A percentile compares a stretch with the other conserved stretches of the same genome.
Evolutionary conservation across 2,888 invertebrate genomes (phyloP).

Genomic region (Drosophila atroscutellata): DNA sequence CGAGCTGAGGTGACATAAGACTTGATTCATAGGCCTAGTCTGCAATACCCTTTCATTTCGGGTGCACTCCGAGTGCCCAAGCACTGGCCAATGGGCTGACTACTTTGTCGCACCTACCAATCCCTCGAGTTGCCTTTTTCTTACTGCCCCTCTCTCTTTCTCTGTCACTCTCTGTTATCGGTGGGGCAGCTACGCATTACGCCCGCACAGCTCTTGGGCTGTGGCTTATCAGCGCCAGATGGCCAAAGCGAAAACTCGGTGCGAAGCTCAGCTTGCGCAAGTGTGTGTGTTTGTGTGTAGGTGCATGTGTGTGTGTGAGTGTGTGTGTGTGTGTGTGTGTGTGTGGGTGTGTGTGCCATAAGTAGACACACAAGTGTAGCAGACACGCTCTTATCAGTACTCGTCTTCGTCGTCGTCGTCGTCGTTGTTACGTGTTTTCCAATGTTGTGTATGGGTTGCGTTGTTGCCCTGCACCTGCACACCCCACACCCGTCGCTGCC

Average conservation of each 20-base stretch:
- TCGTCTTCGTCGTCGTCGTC: not conserved
- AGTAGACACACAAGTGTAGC: constrained; percentile 8
- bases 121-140: too few species aligned
- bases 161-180: constrained; percentile 49
- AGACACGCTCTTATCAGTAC: constrained; percentile 14
- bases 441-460: constrained; percentile 11
- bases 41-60: not conserved
- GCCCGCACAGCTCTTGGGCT: constrained; percentile 50
- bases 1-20: constrained; percentile 26
- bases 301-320: not conserved
- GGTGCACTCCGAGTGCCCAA: constrained; percentile 52
- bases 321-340: not conserved
- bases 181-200: constrained; percentile 58
- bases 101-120: too few species aligned
- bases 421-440: not conserved
- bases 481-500: not conserved
- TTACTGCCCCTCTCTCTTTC: not conserved
- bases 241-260: constrained; percentile 46
- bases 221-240: constrained; percentile 68
- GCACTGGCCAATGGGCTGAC: constrained; percentile 21
- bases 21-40: constrained; percentile 38
- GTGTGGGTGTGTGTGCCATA: not conserved
- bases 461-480: constrained; percentile 5
- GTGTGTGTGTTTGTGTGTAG: not conserved
- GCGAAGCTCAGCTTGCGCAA: constrained; percentile 32